Percentiles rank a stretch among this genome's conserved stretches.
These are phyloP conservation scores for Chrysopilus asiliformis DNA, from an alignment of 2,888 invertebrate genomes.

Conservation along the genomic window DNA sequence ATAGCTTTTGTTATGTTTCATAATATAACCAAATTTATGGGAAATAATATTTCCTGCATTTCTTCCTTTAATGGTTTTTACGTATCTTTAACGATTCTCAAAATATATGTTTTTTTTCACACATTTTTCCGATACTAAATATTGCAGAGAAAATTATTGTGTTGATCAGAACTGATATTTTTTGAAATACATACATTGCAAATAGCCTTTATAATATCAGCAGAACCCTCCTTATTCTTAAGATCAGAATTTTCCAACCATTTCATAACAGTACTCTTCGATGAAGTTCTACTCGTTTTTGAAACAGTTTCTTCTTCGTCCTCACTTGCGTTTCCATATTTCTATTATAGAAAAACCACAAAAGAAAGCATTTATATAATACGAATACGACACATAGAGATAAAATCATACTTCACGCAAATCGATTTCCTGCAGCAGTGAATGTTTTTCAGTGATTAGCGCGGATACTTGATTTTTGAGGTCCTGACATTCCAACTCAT, in stretches of 20 bases:
- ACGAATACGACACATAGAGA: background rate
- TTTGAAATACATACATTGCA: slow-evolving; percentile 22
- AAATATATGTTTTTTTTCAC: no score
- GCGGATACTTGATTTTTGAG: slow-evolving; percentile 25
- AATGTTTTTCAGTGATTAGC: slow-evolving; percentile 16
- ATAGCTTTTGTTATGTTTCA: no score
- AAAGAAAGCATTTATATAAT: background rate
- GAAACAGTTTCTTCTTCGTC: slow-evolving; percentile 7
- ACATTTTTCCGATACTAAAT: no score
- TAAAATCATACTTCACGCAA: slow-evolving; percentile 12
- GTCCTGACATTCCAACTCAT: slow-evolving; percentile 25
- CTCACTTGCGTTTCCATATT: slow-evolving; percentile 17
- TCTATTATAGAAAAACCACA: slow-evolving; percentile 19
- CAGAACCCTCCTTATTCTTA: slow-evolving; percentile 28
- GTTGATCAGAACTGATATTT: no score
- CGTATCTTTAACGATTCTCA: no score
- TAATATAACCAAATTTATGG: no score
- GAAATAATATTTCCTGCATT: no score
- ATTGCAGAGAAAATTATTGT: no score
- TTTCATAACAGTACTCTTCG: slow-evolving; percentile 23
- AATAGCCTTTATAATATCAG: slow-evolving; percentile 32
- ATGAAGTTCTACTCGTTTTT: slow-evolving; percentile 3
- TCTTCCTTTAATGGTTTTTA: no score
- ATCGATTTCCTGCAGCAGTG: slow-evolving; percentile 21
- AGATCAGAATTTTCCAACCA: slow-evolving; percentile 34